Percentiles rank a stretch among this genome's conserved stretches.
Evolutionary conservation across 1,140 invertebrate genomes (phyloP).

Genomic region (Pectinophora gossypiella): DNA sequence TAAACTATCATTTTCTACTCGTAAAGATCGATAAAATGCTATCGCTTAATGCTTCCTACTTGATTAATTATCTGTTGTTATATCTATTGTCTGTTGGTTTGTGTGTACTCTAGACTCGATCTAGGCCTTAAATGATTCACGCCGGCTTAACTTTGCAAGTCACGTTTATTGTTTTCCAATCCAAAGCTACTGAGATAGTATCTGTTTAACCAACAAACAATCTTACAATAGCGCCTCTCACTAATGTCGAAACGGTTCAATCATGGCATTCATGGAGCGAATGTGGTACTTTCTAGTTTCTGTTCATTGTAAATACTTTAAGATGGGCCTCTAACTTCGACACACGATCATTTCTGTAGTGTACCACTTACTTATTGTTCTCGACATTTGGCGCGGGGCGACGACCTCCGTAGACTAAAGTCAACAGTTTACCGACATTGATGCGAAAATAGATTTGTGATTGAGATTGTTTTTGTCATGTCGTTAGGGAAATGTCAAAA

Average conservation of each 20-base stretch:
- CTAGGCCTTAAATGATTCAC: neutral
- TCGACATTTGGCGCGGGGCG: constrained; percentile 59
- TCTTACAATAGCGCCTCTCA: constrained; percentile 12
- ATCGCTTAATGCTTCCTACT: too few species aligned
- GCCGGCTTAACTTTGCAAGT: neutral
- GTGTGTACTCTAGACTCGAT: neutral
- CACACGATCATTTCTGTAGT: constrained; percentile 41
- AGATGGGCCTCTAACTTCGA: constrained; percentile 15
- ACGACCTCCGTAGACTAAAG: constrained; percentile 40
- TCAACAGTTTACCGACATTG: constrained; percentile 35
- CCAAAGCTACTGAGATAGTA: neutral
- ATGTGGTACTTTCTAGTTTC: constrained; percentile 10
- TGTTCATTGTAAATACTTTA: constrained; percentile 7
- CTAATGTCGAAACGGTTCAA: constrained; percentile 19
- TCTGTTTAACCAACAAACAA: constrained; percentile 7
- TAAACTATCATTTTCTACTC: too few species aligned
- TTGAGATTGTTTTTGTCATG: neutral
- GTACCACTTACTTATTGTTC: constrained; percentile 56
- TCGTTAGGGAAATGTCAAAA: neutral
- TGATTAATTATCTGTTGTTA: too few species aligned
- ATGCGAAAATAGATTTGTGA: constrained; percentile 23
- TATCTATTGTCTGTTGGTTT: neutral
- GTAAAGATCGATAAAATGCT: too few species aligned
- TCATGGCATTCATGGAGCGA: constrained; percentile 8
- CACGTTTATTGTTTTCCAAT: neutral